phyloP scores from a whole-genome alignment of 35 echinoderm and acorn worm genomes.

The Chiridota heheva region DNA sequence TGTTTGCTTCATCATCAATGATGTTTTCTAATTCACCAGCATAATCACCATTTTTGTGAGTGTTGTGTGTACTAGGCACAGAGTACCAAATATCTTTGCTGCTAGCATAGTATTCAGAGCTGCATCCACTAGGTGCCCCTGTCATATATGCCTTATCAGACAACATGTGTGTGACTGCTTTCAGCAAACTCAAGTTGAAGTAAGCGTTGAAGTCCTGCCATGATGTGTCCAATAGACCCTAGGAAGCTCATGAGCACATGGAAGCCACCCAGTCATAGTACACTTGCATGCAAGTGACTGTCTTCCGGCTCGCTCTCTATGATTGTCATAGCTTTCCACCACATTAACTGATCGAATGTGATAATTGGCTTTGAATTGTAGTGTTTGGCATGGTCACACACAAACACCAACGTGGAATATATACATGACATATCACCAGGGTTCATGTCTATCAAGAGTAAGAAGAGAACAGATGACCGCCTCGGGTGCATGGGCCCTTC shows the following conservation, averaged over 20 bases:
- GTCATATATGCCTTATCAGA: conserved; percentile 47
- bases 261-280: conserved; percentile 36
- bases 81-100: conserved; percentile 2
- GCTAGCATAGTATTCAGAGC: conserved; percentile 36
- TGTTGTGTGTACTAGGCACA: too few species aligned
- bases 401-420: conserved; percentile 22
- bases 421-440: conserved; percentile 54
- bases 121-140: conserved; percentile 57
- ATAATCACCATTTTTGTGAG: too few species aligned
- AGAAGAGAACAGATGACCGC: conserved; percentile 31
- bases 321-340: conserved; percentile 62
- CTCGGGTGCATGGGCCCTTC: conserved; percentile 42
- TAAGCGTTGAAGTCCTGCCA: conserved; percentile 26
- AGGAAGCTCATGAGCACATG: conserved; percentile 57
- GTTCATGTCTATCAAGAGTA: conserved; percentile 47
- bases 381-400: conserved; percentile 25
- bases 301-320: conserved; percentile 8
- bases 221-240: conserved; percentile 47
- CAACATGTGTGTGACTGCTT: conserved; percentile 50
- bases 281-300: conserved; percentile 10
- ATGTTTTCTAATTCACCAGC: too few species aligned
- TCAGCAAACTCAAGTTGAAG: conserved; percentile 50
- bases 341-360: conserved; percentile 68
- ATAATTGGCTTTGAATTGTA: conserved; percentile 45
- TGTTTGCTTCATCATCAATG: too few species aligned